Conservation (phyloP, 2,888 invertebrate genomes). For the Neria commutata region DNA sequence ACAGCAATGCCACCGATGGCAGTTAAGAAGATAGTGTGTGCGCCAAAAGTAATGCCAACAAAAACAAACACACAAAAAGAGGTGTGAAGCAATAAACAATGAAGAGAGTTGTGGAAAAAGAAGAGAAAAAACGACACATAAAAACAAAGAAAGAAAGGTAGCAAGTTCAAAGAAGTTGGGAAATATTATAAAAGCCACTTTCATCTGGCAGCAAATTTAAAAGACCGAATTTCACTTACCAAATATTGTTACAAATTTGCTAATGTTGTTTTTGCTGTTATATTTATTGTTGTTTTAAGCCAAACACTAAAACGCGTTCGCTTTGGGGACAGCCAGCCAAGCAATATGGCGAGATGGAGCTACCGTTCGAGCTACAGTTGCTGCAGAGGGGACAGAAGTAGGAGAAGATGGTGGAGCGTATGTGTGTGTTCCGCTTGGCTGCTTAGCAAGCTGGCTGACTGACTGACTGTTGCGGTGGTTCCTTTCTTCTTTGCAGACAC, state of each 20-base stretch:
- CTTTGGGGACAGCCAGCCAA: no score
- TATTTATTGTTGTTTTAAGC: conserved; percentile 18
- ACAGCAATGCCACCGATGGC: no score
- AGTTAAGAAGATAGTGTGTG: no score
- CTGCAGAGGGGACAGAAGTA: no score
- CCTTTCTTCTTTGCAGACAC: neutral
- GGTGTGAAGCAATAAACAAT: neutral
- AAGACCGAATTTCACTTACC: conserved; percentile 28
- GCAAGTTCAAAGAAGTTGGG: no score
- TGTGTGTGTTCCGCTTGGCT: neutral
- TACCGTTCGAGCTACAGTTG: no score
- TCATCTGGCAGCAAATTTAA: neutral
- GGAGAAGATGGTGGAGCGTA: neutral
- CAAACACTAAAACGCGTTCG: neutral
- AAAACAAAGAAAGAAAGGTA: neutral
- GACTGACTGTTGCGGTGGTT: neutral
- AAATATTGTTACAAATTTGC: conserved; percentile 33
- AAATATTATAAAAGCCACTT: neutral
- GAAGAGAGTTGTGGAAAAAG: neutral
- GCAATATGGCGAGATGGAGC: no score
- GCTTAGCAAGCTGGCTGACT: neutral
- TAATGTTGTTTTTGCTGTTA: conserved; percentile 15
- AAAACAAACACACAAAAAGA: neutral
- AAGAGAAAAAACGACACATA: neutral
- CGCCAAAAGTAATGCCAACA: no score